A percentile compares a stretch with the other conserved stretches of the same genome.
Evolutionary conservation across 2,797 vertebrate species (phyloP).

Genomic region (Morelia viridis): DNA sequence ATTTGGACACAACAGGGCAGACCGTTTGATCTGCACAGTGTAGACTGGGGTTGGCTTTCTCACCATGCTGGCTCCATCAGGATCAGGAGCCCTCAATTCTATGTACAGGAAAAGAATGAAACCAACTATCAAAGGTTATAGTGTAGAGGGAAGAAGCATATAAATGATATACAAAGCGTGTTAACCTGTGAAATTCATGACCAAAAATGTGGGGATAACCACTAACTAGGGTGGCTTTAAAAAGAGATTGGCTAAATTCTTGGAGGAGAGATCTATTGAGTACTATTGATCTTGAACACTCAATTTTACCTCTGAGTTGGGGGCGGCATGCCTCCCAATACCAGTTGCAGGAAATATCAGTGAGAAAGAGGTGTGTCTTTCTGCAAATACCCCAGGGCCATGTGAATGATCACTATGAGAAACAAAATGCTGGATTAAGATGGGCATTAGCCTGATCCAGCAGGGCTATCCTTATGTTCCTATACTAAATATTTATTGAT

Average conservation of each 20-base stretch:
- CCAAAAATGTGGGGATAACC: neutral
- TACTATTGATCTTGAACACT: neutral
- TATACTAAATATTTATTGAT: neutral
- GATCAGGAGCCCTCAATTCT: neutral
- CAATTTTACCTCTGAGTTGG: neutral
- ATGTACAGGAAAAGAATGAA: neutral
- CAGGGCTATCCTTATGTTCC: neutral
- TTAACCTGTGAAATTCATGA: neutral
- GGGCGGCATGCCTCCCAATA: neutral
- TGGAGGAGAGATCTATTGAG: neutral
- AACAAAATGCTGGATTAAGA: neutral
- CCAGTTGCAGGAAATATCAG: neutral
- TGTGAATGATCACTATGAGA: neutral
- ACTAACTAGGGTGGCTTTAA: neutral
- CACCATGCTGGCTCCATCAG: neutral
- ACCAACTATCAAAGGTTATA: neutral
- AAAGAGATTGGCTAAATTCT: neutral
- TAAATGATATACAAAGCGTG: neutral
- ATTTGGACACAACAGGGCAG: neutral
- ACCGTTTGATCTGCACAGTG: neutral
- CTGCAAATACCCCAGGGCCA: neutral
- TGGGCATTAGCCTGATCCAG: neutral
- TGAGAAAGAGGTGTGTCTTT: neutral
- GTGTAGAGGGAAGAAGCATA: neutral
- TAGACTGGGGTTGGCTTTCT: neutral